A percentile compares a stretch with the other conserved stretches of the same genome.
Evolutionary conservation across 2,888 invertebrate genomes (phyloP).

Genomic region (Volucella inanis): DNA sequence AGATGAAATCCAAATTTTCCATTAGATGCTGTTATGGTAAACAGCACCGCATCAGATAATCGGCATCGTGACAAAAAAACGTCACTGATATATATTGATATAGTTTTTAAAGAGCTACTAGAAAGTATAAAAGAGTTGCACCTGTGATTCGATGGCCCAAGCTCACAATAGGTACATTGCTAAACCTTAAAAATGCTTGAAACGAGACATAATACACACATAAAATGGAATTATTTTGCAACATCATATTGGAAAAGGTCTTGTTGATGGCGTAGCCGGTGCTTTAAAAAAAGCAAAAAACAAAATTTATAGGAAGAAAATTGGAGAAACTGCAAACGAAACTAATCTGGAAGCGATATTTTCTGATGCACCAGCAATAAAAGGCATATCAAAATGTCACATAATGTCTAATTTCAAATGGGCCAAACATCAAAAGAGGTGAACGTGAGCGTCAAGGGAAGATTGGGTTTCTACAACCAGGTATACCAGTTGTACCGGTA

Average conservation of each 20-base stretch:
- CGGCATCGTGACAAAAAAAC: slow-evolving; percentile 17
- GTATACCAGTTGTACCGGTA: too few relatives aligned
- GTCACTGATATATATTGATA: not conserved
- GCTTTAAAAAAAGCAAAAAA: slow-evolving; percentile 11
- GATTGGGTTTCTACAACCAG: too few relatives aligned
- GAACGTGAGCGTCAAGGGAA: too few relatives aligned
- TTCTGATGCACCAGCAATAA: not conserved
- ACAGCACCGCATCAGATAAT: too few relatives aligned
- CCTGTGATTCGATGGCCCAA: slow-evolving; percentile 7
- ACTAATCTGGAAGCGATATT: slow-evolving; percentile 7
- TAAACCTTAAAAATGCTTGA: slow-evolving; percentile 15
- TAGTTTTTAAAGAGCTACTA: slow-evolving; percentile 25
- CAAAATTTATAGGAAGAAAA: not conserved
- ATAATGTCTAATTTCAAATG: not conserved
- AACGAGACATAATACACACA: slow-evolving; percentile 1
- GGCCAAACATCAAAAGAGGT: too few relatives aligned
- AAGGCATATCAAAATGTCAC: slow-evolving; percentile 20
- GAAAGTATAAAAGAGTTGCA: slow-evolving; percentile 4
- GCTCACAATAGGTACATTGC: not conserved
- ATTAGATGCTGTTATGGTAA: too few relatives aligned
- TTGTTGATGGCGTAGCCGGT: slow-evolving; percentile 15
- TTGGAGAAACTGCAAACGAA: slow-evolving; percentile 1
- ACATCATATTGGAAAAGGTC: slow-evolving; percentile 13
- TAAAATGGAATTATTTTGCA: slow-evolving; percentile 16
- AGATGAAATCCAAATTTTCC: too few relatives aligned